Percentiles rank a stretch among this genome's conserved stretches.
These are phyloP conservation scores for Sisor rabdophorus DNA, from an alignment of 2,113 vertebrate genomes.

Conservation along the genomic window DNA sequence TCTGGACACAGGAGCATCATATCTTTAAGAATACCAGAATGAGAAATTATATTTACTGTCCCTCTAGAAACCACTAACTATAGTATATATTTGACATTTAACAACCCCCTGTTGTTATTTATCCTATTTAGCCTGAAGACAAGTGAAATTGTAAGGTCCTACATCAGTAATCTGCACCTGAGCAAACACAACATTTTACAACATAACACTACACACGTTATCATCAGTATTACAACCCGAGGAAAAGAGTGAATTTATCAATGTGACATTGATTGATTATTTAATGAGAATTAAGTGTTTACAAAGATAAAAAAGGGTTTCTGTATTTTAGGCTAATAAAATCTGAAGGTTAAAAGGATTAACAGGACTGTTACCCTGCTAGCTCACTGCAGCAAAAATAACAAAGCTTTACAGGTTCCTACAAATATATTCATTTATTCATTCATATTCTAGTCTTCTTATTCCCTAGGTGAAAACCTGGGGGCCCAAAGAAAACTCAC, in stretches of 20 bases:
- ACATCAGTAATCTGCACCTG: neutral
- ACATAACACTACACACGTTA: neutral
- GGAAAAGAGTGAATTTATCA: neutral
- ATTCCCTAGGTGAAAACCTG: no score
- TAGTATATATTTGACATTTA: no score
- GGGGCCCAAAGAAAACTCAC: no score
- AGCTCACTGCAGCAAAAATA: neutral
- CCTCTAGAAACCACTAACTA: no score
- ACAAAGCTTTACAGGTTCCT: neutral
- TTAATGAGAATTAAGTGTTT: neutral
- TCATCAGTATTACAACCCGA: neutral
- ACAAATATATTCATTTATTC: neutral
- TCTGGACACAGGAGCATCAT: neutral
- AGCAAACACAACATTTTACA: constrained; percentile 2
- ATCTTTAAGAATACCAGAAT: neutral
- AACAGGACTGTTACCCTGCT: neutral
- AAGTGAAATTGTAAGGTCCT: neutral
- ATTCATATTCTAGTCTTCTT: neutral
- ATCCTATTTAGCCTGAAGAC: neutral
- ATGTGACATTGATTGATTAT: neutral
- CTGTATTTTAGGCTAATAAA: neutral
- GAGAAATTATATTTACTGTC: neutral
- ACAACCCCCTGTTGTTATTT: neutral
- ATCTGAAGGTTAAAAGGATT: neutral
- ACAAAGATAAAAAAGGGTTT: neutral